A percentile compares a stretch with the other conserved stretches of the same genome.
These are phyloP conservation scores for Phyllopteryx taeniolatus DNA, from an alignment of 2,113 vertebrate species.

Conservation along the genomic window DNA sequence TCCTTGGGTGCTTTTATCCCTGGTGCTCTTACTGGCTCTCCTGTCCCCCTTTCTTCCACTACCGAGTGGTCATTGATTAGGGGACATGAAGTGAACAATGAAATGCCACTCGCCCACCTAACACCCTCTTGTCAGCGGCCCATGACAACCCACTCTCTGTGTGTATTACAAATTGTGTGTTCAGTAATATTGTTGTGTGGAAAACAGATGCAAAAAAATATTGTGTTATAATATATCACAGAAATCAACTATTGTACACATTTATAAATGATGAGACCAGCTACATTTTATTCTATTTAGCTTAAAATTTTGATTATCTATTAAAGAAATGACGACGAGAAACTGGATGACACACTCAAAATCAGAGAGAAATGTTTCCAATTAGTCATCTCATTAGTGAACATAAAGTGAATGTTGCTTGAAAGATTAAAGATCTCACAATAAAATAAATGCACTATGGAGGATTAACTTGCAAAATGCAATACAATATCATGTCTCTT, in stretches of 20 bases:
- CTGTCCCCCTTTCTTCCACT: conserved; percentile 29
- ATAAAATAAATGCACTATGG: conserved; percentile 17
- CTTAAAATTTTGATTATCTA: conserved; percentile 24
- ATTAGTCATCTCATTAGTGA: conserved; percentile 46
- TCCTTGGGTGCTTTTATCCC: conserved; percentile 53
- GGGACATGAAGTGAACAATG: conserved; percentile 50
- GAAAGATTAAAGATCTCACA: conserved; percentile 26
- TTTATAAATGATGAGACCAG: conserved; percentile 18
- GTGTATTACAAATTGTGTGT: conserved; percentile 15
- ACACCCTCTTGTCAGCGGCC: conserved; percentile 49
- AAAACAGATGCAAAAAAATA: conserved; percentile 6
- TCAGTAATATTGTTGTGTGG: conserved; percentile 7
- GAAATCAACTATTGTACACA: conserved; percentile 15
- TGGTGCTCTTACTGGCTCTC: conserved; percentile 36
- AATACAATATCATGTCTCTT: background rate
- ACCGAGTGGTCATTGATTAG: conserved; percentile 61
- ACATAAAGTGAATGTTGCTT: conserved; percentile 24
- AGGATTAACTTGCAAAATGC: conserved; percentile 1
- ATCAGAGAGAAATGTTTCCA: conserved; percentile 30
- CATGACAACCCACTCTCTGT: conserved; percentile 39
- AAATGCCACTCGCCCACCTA: conserved; percentile 63
- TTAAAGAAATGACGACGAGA: conserved; percentile 50
- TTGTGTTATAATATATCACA: background rate
- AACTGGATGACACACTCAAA: conserved; percentile 31
- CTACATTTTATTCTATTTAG: conserved; percentile 29